Conservation (phyloP, 2,888 invertebrate genomes). For the Polyploca ridens region DNA sequence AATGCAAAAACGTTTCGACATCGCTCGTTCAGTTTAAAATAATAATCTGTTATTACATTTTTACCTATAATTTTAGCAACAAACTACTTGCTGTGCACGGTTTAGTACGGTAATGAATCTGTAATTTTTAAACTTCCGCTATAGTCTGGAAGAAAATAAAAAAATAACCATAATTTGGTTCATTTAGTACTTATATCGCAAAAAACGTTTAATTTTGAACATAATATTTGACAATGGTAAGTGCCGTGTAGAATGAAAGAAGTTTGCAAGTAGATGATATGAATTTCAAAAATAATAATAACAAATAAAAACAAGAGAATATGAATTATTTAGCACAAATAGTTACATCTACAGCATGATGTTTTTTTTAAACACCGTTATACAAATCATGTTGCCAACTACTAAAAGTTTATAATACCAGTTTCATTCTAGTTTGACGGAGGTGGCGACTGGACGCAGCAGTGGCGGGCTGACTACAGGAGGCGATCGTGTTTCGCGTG, state of each 20-base stretch:
- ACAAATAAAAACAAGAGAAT: neutral
- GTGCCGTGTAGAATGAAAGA: neutral
- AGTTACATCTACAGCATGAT: neutral
- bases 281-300: too few relatives aligned
- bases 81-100: neutral
- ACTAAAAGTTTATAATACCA: neutral
- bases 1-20: constrained; percentile 17
- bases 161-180: neutral
- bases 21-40: constrained; percentile 10
- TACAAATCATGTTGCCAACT: neutral
- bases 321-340: too few relatives aligned
- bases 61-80: neutral
- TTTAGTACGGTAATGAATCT: constrained; percentile 17
- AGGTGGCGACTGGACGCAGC: constrained; percentile 20
- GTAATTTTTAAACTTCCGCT: constrained; percentile 14
- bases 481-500: constrained; percentile 83
- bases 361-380: neutral
- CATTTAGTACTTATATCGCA: neutral
- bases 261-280: too few relatives aligned
- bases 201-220: too few relatives aligned
- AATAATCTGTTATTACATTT: constrained; percentile 7
- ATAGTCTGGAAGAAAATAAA: neutral
- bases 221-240: neutral
- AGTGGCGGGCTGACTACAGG: constrained; percentile 45
- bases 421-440: constrained; percentile 2